Evolutionary conservation across 2,797 vertebrate species (phyloP).

Genomic region (Oryzias dopingdopingensis): DNA sequence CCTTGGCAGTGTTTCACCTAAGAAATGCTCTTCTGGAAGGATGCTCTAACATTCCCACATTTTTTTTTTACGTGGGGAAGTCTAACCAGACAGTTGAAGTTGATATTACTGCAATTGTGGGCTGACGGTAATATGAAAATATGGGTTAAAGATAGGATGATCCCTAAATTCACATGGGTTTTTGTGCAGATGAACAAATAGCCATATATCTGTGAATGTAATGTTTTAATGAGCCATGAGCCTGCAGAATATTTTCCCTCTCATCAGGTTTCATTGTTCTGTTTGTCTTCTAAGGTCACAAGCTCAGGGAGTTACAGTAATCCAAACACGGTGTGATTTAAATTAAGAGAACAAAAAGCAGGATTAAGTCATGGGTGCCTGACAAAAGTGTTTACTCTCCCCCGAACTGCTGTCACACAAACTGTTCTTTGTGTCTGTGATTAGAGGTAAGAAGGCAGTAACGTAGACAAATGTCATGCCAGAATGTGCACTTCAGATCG

Average conservation of each 20-base stretch:
- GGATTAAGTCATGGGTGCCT: slow-evolving; percentile 28
- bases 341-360: slow-evolving; percentile 34
- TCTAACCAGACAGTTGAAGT: too few relatives aligned
- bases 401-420: slow-evolving; percentile 21
- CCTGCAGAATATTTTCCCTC: background rate
- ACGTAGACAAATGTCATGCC: slow-evolving; percentile 11
- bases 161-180: too few relatives aligned
- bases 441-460: slow-evolving; percentile 22
- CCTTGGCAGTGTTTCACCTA: too few relatives aligned
- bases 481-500: slow-evolving; percentile 16
- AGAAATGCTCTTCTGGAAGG: too few relatives aligned
- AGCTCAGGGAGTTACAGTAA: slow-evolving; percentile 34
- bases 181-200: background rate
- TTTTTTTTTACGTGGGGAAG: too few relatives aligned
- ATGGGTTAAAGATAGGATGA: too few relatives aligned
- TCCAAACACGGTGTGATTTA: slow-evolving; percentile 35
- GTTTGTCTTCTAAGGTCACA: slow-evolving; percentile 10
- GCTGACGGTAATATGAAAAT: too few relatives aligned
- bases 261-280: slow-evolving; percentile 12
- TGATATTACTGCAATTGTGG: too few relatives aligned
- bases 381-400: slow-evolving; percentile 33
- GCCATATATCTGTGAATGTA: too few relatives aligned
- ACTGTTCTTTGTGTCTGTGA: slow-evolving; percentile 15
- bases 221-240: background rate
- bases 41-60: too few relatives aligned